Evolutionary conservation across 2,888 invertebrate species (phyloP).

Genomic region (Epinotia demarniana): DNA sequence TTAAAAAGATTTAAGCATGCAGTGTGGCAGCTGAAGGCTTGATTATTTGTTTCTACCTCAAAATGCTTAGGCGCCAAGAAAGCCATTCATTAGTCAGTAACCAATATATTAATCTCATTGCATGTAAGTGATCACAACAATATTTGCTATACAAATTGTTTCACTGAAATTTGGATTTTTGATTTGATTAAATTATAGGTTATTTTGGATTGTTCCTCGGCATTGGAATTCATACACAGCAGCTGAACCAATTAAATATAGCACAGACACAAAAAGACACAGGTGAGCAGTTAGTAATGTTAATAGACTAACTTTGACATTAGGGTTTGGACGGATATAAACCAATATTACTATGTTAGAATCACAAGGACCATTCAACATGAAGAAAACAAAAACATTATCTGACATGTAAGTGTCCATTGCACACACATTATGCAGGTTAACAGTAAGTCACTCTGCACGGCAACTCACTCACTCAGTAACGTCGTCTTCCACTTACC

Average conservation of each 20-base stretch:
- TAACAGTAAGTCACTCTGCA: conserved; percentile 75
- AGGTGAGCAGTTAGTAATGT: conserved; percentile 57
- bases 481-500: conserved; percentile 85
- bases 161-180: neutral
- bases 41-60: neutral
- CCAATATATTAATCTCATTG: neutral
- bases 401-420: conserved; percentile 69
- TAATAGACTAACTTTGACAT: conserved; percentile 54
- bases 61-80: neutral
- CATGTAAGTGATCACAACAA: neutral
- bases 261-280: conserved; percentile 41
- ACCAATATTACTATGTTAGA: conserved; percentile 69
- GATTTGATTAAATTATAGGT: conserved; percentile 23
- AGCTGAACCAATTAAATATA: conserved; percentile 48
- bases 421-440: conserved; percentile 83
- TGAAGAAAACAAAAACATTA: conserved; percentile 70
- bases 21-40: neutral
- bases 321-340: conserved; percentile 43
- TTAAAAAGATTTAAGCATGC: neutral
- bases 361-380: conserved; percentile 84
- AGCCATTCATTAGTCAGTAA: neutral
- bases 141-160: neutral
- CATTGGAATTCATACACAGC: conserved; percentile 41
- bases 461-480: conserved; percentile 76
- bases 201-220: conserved; percentile 24